These are phyloP conservation scores for Arvicanthis niloticus DNA, from an alignment of 2,113 vertebrate species.

Conservation along the genomic window DNA sequence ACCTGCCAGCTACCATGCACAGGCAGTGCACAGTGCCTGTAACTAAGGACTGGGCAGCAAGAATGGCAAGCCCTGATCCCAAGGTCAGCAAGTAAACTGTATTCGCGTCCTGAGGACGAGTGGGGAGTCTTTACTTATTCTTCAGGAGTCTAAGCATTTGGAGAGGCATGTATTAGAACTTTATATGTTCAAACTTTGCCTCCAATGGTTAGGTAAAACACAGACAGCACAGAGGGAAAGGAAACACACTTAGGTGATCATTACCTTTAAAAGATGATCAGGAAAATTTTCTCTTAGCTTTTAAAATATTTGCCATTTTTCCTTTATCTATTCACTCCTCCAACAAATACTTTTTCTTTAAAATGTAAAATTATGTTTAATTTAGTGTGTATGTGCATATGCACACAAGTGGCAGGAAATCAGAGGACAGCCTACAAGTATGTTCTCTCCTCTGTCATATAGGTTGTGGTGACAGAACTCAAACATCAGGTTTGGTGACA, in stretches of 20 bases:
- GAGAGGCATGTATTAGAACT: neutral
- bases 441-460: neutral
- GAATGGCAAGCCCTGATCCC: conserved; percentile 3
- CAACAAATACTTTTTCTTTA: conserved; percentile 38
- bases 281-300: conserved; percentile 46
- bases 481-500: neutral
- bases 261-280: conserved; percentile 22
- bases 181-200: neutral
- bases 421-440: neutral
- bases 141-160: conserved; percentile 12
- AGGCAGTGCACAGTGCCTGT: neutral
- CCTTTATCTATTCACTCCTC: conserved; percentile 38
- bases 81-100: conserved; percentile 14
- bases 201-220: neutral
- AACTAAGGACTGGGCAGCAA: neutral
- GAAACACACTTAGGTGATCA: neutral
- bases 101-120: conserved; percentile 7
- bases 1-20: neutral
- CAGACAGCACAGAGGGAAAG: neutral
- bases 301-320: neutral
- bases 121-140: neutral
- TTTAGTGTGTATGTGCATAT: neutral
- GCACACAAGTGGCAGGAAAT: neutral
- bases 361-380: neutral
- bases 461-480: neutral